A percentile compares a stretch with the other conserved stretches of the same genome.
These are phyloP conservation scores for Chaetura pelagica DNA, from an alignment of 2,113 vertebrate species.

Conservation along the genomic window DNA sequence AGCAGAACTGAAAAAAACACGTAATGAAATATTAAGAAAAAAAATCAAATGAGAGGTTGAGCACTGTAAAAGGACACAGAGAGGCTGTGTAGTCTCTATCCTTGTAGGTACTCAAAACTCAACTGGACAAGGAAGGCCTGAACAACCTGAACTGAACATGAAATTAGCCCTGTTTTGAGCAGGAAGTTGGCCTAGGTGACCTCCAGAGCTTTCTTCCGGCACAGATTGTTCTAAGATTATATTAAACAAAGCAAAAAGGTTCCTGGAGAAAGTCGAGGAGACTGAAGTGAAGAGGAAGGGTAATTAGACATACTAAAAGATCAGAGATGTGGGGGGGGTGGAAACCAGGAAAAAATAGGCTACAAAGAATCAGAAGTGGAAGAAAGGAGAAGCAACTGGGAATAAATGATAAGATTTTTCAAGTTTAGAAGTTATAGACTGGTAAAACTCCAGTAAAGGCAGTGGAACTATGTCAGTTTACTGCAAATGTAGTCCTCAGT, in stretches of 20 bases:
- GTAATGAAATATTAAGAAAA: not conserved
- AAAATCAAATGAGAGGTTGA: not conserved
- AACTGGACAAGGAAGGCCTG: not conserved
- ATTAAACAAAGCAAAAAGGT: not conserved
- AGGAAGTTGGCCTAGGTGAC: not conserved
- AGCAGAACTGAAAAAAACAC: not conserved
- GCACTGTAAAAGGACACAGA: not conserved
- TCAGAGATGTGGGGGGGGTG: fast-evolving
- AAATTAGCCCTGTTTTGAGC: not conserved
- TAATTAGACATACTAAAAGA: not conserved
- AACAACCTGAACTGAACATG: not conserved
- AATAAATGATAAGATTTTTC: not conserved
- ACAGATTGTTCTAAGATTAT: not conserved
- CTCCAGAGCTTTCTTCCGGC: not conserved
- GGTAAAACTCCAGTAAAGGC: not conserved
- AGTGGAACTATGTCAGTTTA: not conserved
- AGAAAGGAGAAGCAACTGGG: not conserved
- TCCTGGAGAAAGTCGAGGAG: not conserved
- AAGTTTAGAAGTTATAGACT: not conserved
- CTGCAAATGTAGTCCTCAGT: not conserved
- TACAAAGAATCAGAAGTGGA: not conserved
- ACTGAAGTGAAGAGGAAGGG: not conserved
- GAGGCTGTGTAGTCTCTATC: not conserved
- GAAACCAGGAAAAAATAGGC: not conserved
- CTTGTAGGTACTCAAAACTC: not conserved